A percentile compares a stretch with the other conserved stretches of the same genome.
phyloP scores from a whole-genome alignment of 1,140 invertebrate species.

The Monochamus saltuarius region DNA sequence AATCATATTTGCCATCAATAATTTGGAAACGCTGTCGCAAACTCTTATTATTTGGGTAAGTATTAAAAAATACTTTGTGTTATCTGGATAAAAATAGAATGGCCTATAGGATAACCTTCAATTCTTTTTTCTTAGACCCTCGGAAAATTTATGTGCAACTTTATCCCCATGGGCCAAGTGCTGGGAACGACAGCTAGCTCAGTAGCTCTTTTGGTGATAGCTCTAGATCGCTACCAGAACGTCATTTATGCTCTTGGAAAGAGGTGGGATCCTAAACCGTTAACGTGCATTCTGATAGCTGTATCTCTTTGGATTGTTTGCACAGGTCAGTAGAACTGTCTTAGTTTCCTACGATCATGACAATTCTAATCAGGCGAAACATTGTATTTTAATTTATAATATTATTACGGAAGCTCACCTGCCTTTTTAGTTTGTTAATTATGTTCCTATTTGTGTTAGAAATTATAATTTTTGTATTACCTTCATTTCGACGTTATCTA shows the following conservation, averaged over 20 bases:
- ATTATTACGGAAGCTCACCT: no score
- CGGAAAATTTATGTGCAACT: slow-evolving; percentile 52
- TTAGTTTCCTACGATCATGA: no score
- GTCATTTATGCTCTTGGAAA: slow-evolving; percentile 49
- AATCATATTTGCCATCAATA: slow-evolving; percentile 41
- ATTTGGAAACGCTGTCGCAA: slow-evolving; percentile 42
- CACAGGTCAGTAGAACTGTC: slow-evolving; percentile 34
- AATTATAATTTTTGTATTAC: no score
- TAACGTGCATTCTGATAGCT: slow-evolving; percentile 39
- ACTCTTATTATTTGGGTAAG: slow-evolving; percentile 43
- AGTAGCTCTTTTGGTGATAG: slow-evolving; percentile 56
- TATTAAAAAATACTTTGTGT: slow-evolving; percentile 1
- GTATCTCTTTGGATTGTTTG: slow-evolving; percentile 48
- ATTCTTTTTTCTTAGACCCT: slow-evolving; percentile 42
- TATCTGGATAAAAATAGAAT: background rate
- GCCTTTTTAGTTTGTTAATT: no score
- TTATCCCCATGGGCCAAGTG: slow-evolving; percentile 56
- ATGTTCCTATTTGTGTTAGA: no score
- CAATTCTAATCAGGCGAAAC: no score
- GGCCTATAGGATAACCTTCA: background rate
- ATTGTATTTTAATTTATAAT: no score
- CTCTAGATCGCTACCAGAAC: slow-evolving; percentile 57
- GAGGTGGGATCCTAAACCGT: slow-evolving; percentile 51
- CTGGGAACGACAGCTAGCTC: slow-evolving; percentile 55
- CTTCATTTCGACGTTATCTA: no score